phyloP scores from a whole-genome alignment of 1,140 invertebrate genomes.

The Sweltsa coloradensis region DNA sequence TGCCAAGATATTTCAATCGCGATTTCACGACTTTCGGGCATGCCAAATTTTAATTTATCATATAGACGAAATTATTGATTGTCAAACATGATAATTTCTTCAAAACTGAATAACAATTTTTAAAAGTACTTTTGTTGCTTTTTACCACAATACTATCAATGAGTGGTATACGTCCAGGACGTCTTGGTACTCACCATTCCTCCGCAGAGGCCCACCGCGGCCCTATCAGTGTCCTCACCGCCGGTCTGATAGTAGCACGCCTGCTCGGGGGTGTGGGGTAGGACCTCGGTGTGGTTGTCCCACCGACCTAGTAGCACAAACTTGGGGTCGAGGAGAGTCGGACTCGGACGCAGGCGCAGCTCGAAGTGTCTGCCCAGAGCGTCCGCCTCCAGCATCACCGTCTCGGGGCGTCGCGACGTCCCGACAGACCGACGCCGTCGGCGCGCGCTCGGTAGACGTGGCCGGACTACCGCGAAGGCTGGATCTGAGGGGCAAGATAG shows the following conservation, averaged over 20 bases:
- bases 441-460: no score
- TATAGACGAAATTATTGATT: no score
- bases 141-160: no score
- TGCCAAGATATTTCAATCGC: no score
- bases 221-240: background rate
- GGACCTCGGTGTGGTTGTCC: constrained; percentile 3
- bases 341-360: background rate
- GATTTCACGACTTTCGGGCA: no score
- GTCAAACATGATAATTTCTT: no score
- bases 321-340: background rate
- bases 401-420: background rate
- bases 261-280: background rate
- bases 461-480: constrained; percentile 5
- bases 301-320: constrained; percentile 2
- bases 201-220: constrained; percentile 3
- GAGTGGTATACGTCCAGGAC: no score
- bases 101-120: no score
- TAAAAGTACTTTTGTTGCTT: no score
- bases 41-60: no score
- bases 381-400: background rate
- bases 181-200: constrained; percentile 1
- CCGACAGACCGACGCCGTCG: no score
- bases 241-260: background rate
- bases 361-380: constrained; percentile 2
- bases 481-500: constrained; percentile 8